Base-by-base conservation (phyloP, 2,797 vertebrate genomes). In the Falco biarmicus region DNA sequence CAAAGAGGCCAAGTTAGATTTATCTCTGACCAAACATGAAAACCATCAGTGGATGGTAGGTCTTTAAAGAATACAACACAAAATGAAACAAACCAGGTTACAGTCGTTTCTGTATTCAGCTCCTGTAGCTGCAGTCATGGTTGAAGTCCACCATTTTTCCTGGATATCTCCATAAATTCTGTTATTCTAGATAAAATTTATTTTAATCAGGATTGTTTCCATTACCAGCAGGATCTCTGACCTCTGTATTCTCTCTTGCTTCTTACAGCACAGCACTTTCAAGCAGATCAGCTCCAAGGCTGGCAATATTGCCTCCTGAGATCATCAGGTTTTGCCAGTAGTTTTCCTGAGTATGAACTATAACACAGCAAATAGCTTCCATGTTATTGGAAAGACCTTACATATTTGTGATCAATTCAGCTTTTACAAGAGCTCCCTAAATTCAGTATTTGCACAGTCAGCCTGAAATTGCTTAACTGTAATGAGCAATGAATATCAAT, bases 401-500 rank as follows among this genome's bases (percentile, higher is more conserved):
- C 9, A 15, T 61, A 54, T 83, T 82, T 93, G 71, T 78, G 60
- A 84, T 81, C 75, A 71, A 48, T 77, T 92, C 51, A 60, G 50
- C 50, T 93, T 78, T 50, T 87, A 56, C 21, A 78, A 61, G 41
- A 71, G 37, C 79, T 85, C 37, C 31, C 60, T 71, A 15, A 76
- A 68, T 34, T 95, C 59, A 39, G 37, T 93, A 84, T 97, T 96
- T 94, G 87, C 79, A 93, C 63, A 91, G 82, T 84, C 92, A 89
- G 65, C 43, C 82, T 90, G 84, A 93, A 93, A 81, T 63, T 63
- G 37, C 78, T 89, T 64, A 64, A 80, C n/a, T 78, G 48, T 91
- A 96, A 95, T 87, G 82, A 95, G 89, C 43, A 94, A 54, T 83
- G 91, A 90, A 88, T 93, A 93, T 90, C 88, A 94, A 68, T 91